Conservation (phyloP, 64 coral and sea anemone genomes). For the Catalaphyllia jardinei region DNA sequence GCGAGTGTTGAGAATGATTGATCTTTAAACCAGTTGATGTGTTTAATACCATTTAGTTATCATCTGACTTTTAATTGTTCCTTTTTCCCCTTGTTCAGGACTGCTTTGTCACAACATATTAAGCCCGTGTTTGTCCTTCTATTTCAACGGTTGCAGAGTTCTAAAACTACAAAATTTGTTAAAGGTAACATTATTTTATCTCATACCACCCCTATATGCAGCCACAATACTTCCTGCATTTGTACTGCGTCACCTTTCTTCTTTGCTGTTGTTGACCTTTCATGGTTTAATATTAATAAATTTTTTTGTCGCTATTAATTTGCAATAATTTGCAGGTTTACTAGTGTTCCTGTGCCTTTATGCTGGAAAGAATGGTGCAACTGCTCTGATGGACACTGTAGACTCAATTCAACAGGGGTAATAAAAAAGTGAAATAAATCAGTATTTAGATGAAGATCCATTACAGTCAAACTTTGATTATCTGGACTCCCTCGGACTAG, state of each 20-base stretch:
- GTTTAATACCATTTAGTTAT: no score
- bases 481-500: no score
- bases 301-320: not conserved
- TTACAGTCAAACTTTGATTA: no score
- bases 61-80: no score
- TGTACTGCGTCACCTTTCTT: not conserved
- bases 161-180: conserved; percentile 98
- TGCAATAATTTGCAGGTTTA: conserved; percentile 41
- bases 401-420: conserved; percentile 88
- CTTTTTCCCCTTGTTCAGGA: conserved; percentile 30
- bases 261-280: not conserved
- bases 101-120: conserved; percentile 54
- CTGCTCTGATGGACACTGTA: conserved; percentile 69
- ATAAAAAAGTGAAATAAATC: not conserved
- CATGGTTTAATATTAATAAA: not conserved
- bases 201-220: no score
- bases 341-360: conserved; percentile 93
- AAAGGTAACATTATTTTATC: conserved; percentile 64
- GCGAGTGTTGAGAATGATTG: no score
- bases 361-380: conserved; percentile 76
- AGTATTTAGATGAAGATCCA: no score
- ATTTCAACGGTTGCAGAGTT: conserved; percentile 90
- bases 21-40: no score
- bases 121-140: conserved; percentile 91
- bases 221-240: not conserved